phyloP scores from a whole-genome alignment of 1,140 invertebrate species.

The Saccostrea glomerata region DNA sequence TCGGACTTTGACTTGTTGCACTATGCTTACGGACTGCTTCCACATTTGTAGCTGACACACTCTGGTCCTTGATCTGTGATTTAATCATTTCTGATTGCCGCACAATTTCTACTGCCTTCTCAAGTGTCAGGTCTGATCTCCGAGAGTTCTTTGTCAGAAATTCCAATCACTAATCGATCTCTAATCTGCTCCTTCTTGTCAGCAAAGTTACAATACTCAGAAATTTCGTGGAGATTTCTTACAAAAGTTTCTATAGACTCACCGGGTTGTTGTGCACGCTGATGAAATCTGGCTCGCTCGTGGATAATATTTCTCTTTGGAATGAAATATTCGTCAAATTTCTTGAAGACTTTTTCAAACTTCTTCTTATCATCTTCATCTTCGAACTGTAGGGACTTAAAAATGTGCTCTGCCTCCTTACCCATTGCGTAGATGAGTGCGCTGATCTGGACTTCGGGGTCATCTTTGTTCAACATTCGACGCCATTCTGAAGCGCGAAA shows the following conservation, averaged over 20 bases:
- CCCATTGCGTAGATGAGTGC: conserved; percentile 52
- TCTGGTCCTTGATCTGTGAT: conserved; percentile 46
- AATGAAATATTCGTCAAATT: conserved; percentile 59
- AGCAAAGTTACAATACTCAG: conserved; percentile 55
- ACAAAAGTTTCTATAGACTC: conserved; percentile 51
- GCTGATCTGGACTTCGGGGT: conserved; percentile 46
- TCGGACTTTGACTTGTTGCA: background rate
- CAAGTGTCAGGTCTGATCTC: conserved; percentile 49
- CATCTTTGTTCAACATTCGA: conserved; percentile 47
- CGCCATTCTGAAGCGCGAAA: conserved; percentile 39
- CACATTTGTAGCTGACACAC: background rate
- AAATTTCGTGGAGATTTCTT: conserved; percentile 45
- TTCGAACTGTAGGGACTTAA: background rate
- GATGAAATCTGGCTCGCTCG: conserved; percentile 50
- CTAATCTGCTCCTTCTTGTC: conserved; percentile 48
- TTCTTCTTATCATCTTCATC: conserved; percentile 46
- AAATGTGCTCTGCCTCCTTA: conserved; percentile 47
- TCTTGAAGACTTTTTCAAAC: conserved; percentile 48
- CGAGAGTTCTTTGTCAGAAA: conserved; percentile 48
- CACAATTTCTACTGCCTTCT: conserved; percentile 42
- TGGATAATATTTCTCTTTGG: conserved; percentile 57
- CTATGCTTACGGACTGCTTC: background rate
- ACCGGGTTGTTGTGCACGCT: conserved; percentile 37
- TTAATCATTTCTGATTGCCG: conserved; percentile 49
- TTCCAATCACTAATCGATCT: conserved; percentile 53